phyloP scores from a whole-genome alignment of 2,113 vertebrate genomes.

The Sigmodon hispidus region DNA sequence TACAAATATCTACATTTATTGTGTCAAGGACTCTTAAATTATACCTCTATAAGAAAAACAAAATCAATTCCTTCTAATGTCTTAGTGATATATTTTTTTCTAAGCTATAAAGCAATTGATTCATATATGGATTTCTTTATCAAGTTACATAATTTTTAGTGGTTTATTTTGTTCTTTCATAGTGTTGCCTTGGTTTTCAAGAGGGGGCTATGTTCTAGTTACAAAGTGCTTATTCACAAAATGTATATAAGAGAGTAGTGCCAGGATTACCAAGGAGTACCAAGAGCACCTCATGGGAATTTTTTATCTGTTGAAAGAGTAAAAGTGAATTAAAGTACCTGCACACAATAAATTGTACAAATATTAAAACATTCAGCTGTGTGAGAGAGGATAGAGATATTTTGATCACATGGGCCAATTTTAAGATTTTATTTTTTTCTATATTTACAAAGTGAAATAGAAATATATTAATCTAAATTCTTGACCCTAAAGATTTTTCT shows the following conservation, averaged over 20 bases:
- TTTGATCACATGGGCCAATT: no score
- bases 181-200: not conserved
- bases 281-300: no score
- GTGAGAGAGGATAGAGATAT: no score
- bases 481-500: not conserved
- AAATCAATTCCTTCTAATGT: not conserved
- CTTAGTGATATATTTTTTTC: not conserved
- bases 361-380: no score
- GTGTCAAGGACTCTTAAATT: not conserved
- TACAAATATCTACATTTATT: not conserved
- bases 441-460: no score
- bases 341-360: no score
- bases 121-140: not conserved
- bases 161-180: not conserved
- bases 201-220: not conserved
- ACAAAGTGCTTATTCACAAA: not conserved
- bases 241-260: not conserved
- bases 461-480: not conserved
- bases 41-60: not conserved
- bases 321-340: no score
- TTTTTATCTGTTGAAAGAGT: no score
- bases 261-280: no score
- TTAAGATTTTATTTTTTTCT: no score
- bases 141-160: not conserved
- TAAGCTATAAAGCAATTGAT: not conserved